These are phyloP conservation scores for Sceloporus undulatus DNA, from an alignment of 2,113 vertebrate genomes.

Conservation along the genomic window DNA sequence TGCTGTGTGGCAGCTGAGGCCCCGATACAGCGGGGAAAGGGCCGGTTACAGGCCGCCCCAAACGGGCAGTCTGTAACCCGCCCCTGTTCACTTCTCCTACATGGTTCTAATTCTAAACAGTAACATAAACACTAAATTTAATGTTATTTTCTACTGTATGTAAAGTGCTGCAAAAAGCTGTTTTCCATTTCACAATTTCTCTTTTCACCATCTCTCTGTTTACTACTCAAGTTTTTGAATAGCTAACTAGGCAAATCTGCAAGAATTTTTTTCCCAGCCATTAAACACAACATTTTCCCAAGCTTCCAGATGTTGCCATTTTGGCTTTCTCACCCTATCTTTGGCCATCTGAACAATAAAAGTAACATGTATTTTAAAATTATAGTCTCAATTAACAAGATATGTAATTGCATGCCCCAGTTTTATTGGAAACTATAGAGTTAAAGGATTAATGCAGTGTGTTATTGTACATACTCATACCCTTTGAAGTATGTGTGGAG, in stretches of 20 bases:
- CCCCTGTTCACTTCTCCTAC: not conserved
- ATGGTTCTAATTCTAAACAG: not conserved
- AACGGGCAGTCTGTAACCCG: no score
- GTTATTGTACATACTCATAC: not conserved
- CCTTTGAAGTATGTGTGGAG: constrained; percentile 1
- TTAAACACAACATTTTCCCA: not conserved
- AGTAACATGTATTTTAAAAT: not conserved
- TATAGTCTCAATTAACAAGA: constrained; percentile 2
- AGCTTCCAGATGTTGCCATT: not conserved
- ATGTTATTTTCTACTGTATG: not conserved
- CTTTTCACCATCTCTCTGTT: not conserved
- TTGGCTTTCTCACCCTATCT: not conserved
- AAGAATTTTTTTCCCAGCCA: not conserved
- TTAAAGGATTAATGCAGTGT: constrained; percentile 18
- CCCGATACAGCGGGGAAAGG: no score
- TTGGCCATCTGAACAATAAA: not conserved
- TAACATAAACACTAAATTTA: not conserved
- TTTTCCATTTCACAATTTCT: not conserved
- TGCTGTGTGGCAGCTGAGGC: no score
- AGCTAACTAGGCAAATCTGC: not conserved
- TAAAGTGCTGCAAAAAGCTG: not conserved
- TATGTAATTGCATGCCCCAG: not conserved
- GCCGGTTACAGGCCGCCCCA: no score
- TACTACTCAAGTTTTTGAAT: not conserved
- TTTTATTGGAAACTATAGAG: constrained; percentile 5